Evolutionary conservation across 2,113 vertebrate species (phyloP).

Genomic region (Mustela nigripes): DNA sequence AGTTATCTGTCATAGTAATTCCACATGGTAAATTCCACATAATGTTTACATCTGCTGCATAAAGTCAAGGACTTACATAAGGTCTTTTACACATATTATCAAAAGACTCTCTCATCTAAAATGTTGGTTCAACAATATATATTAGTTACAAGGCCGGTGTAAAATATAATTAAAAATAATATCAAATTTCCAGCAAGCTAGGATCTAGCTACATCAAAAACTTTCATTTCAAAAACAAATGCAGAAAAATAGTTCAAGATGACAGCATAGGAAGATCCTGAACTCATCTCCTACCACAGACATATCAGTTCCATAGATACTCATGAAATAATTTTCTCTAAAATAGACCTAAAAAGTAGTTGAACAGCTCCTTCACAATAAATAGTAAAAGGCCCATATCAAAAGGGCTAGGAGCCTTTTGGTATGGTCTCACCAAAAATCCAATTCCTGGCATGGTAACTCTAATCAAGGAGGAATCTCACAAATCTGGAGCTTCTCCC

Average conservation of each 20-base stretch:
- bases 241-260: background rate
- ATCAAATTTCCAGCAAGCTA: background rate
- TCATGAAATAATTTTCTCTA: background rate
- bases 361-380: background rate
- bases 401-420: background rate
- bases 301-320: background rate
- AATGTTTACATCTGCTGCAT: background rate
- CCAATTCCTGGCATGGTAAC: background rate
- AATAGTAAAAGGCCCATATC: background rate
- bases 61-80: background rate
- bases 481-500: background rate
- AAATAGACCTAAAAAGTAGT: background rate
- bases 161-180: slow-evolving; percentile 21
- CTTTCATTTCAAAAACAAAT: background rate
- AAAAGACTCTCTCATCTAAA: background rate
- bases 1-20: background rate
- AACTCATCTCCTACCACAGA: background rate
- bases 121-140: background rate
- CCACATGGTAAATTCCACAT: slow-evolving; percentile 47
- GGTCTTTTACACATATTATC: background rate
- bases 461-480: background rate
- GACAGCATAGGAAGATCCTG: background rate
- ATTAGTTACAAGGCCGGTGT: background rate
- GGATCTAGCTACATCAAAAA: background rate
- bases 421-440: background rate